These are phyloP conservation scores for Petrolisthes manimaculis DNA, from an alignment of 2,888 invertebrate genomes.

Conservation along the genomic window DNA sequence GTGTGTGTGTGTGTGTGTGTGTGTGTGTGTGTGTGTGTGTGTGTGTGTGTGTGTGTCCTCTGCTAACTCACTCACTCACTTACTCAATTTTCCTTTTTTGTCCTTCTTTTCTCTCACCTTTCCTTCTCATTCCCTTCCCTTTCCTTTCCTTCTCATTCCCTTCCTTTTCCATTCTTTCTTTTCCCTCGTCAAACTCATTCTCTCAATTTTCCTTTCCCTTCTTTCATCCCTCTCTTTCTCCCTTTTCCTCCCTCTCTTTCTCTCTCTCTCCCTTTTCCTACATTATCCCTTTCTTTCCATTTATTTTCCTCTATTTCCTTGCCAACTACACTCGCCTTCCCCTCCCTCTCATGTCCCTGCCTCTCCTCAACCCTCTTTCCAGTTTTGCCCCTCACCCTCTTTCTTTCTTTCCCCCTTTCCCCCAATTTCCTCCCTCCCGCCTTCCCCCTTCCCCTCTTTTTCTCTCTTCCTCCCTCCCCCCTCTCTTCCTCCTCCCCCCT, in stretches of 20 bases:
- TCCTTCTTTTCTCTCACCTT: conserved; percentile 53
- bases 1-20: conserved; percentile 9
- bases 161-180: neutral
- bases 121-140: conserved; percentile 1
- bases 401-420: too few species aligned
- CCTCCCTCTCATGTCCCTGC: too few species aligned
- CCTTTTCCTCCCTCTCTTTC: too few species aligned
- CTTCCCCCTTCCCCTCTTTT: neutral
- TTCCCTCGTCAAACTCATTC: neutral
- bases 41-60: conserved; percentile 5
- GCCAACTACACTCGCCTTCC: too few species aligned
- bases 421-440: neutral
- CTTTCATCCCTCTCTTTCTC: neutral
- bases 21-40: conserved; percentile 26
- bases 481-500: conserved; percentile 10
- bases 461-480: neutral
- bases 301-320: too few species aligned
- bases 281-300: too few species aligned
- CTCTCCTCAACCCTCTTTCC: too few species aligned
- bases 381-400: too few species aligned
- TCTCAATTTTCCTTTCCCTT: neutral
- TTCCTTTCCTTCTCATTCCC: neutral
- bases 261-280: too few species aligned
- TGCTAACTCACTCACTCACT: neutral
- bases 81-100: neutral